phyloP scores from a whole-genome alignment of 2,797 vertebrate genomes.

The Galagoides demidoff region DNA sequence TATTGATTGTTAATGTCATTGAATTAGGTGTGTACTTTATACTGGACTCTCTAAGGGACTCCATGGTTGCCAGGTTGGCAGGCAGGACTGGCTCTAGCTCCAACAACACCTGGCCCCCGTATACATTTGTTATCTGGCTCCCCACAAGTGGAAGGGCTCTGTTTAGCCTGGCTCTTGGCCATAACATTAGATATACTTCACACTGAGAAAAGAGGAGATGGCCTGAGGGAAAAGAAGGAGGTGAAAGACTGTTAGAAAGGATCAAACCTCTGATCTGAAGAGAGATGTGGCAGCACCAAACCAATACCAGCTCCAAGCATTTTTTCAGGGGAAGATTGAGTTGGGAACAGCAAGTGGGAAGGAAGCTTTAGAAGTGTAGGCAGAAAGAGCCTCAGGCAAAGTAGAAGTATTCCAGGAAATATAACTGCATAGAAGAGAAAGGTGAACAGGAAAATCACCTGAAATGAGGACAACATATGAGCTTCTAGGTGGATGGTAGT shows the following conservation, averaged over 20 bases:
- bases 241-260: constrained; percentile 2
- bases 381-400: constrained; percentile 15
- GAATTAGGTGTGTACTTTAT: constrained; percentile 10
- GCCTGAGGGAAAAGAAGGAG: not conserved
- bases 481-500: not conserved
- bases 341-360: not conserved
- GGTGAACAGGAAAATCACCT: not conserved
- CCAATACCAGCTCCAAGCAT: not conserved
- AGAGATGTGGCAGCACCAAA: constrained; percentile 30
- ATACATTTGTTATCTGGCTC: not conserved
- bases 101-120: not conserved
- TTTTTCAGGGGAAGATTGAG: constrained; percentile 6
- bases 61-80: not conserved
- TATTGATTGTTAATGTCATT: constrained; percentile 9
- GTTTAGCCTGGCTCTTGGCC: constrained; percentile 5
- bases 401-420: constrained; percentile 1
- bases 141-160: not conserved
- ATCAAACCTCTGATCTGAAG: not conserved
- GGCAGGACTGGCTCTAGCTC: not conserved
- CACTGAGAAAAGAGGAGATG: not conserved
- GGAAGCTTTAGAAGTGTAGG: not conserved
- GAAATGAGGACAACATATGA: not conserved
- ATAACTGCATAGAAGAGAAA: constrained; percentile 22
- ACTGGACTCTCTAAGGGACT: not conserved
- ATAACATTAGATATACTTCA: constrained; percentile 19